phyloP scores from a whole-genome alignment of 92 coral and sea anemone species.

The Actinernus sp. region DNA sequence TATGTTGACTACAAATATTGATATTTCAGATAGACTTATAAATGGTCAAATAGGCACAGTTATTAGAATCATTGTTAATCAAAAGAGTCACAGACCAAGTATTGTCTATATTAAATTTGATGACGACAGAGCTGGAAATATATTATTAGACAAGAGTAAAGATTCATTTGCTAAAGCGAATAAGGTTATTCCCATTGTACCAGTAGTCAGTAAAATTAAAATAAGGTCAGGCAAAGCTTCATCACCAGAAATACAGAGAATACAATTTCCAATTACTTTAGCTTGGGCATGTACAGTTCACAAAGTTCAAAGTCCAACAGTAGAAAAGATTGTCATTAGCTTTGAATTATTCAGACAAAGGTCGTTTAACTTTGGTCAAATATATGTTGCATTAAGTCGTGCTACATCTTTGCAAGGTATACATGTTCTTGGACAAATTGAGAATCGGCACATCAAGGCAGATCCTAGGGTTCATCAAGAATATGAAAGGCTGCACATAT shows the following conservation, averaged over 20 bases:
- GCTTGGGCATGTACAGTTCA: constrained; percentile 74
- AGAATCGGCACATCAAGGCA: constrained; percentile 48
- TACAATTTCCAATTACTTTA: constrained; percentile 71
- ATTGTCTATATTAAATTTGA: constrained; percentile 72
- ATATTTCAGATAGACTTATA: constrained; percentile 63
- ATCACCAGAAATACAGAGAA: constrained; percentile 77
- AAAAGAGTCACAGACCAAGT: constrained; percentile 32
- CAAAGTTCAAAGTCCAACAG: constrained; percentile 71
- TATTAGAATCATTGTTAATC: constrained; percentile 20
- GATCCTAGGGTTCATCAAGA: constrained; percentile 52
- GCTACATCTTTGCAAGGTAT: constrained; percentile 56
- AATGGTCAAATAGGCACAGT: constrained; percentile 84
- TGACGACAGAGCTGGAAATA: constrained; percentile 61
- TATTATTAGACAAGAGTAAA: constrained; percentile 16
- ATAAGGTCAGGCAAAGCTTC: constrained; percentile 65
- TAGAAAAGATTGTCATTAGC: constrained; percentile 55
- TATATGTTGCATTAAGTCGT: constrained; percentile 74
- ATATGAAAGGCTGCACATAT: constrained; percentile 48
- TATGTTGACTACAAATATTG: constrained; percentile 64
- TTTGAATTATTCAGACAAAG: constrained; percentile 51
- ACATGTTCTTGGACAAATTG: constrained; percentile 50
- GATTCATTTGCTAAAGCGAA: constrained; percentile 53
- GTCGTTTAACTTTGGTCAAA: constrained; percentile 55
- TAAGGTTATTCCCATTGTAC: constrained; percentile 65
- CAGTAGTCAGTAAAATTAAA: constrained; percentile 57